Conservation (phyloP, 2,113 vertebrate genomes). For the Tachuris rubrigastra region DNA sequence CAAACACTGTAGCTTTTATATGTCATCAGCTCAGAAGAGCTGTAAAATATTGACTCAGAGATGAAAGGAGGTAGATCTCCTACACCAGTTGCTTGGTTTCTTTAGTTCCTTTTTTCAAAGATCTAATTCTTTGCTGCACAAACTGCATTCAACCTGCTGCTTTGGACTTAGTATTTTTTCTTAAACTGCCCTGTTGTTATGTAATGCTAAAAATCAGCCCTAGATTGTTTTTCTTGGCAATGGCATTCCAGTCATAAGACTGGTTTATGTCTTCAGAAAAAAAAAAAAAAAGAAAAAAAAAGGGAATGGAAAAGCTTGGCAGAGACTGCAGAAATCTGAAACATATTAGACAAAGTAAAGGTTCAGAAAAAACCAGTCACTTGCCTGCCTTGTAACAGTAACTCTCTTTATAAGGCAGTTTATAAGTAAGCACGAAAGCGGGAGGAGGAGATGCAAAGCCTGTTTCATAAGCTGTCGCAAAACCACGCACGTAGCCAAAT, state of each 20-base stretch:
- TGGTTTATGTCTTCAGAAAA: conserved; percentile 67
- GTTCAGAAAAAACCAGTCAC: conserved; percentile 40
- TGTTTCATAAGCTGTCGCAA: conserved; percentile 31
- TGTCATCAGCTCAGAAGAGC: neutral
- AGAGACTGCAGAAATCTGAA: conserved; percentile 53
- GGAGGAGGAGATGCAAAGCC: neutral
- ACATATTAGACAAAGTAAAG: conserved; percentile 67
- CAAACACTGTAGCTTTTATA: neutral
- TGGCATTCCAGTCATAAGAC: conserved; percentile 71
- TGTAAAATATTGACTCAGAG: neutral
- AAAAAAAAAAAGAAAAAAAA: neutral
- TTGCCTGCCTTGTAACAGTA: conserved; percentile 48
- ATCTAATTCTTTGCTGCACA: neutral
- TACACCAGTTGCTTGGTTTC: neutral
- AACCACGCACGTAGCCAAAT: neutral
- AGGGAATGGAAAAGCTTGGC: conserved; percentile 58
- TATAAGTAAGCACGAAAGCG: conserved; percentile 31
- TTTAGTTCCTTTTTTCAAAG: neutral
- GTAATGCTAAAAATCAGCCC: conserved; percentile 72
- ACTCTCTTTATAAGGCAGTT: conserved; percentile 49
- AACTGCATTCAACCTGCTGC: conserved; percentile 57
- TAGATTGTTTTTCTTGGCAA: conserved; percentile 74
- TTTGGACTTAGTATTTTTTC: neutral
- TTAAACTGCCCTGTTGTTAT: conserved; percentile 68
- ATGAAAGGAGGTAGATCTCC: neutral